Evolutionary conservation across 2,888 invertebrate genomes (phyloP).

Genomic region (Itoplectis maculator): DNA sequence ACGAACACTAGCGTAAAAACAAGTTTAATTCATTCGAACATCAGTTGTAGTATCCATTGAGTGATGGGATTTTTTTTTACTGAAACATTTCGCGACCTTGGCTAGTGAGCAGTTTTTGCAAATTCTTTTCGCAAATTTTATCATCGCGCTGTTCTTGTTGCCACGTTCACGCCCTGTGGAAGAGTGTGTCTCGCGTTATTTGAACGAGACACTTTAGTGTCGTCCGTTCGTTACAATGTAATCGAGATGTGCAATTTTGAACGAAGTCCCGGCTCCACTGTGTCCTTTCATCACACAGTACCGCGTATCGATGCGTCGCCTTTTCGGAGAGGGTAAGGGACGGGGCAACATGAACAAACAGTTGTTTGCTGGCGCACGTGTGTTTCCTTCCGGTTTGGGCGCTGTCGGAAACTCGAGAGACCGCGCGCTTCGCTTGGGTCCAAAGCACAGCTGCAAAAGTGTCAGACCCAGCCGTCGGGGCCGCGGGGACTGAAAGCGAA

Average conservation of each 20-base stretch:
- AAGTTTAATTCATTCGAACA: neutral
- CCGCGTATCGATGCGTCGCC: slow-evolving; percentile 2
- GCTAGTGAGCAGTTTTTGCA: too few species aligned
- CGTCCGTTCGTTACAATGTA: too few species aligned
- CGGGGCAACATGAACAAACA: neutral
- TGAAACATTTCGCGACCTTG: too few species aligned
- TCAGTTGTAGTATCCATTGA: too few species aligned
- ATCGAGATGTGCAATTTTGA: neutral
- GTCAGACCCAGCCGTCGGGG: too few species aligned
- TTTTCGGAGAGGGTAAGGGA: too few species aligned
- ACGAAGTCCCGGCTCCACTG: neutral
- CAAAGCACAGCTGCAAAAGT: slow-evolving; percentile 12
- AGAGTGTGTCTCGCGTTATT: too few species aligned
- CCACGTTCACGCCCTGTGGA: too few species aligned
- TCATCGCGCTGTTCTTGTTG: too few species aligned
- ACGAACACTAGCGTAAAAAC: neutral
- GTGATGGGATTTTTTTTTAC: slow-evolving; percentile 15
- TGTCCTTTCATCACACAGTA: slow-evolving; percentile 18
- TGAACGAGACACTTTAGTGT: too few species aligned
- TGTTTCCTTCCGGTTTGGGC: slow-evolving; percentile 53
- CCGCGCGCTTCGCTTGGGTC: slow-evolving; percentile 30
- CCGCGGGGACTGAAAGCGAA: neutral
- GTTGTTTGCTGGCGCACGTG: slow-evolving; percentile 1
- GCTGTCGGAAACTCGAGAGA: slow-evolving; percentile 24
- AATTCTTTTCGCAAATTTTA: too few species aligned